These are phyloP conservation scores for Agapornis roseicollis DNA, from an alignment of 2,113 vertebrate species.

Conservation along the genomic window DNA sequence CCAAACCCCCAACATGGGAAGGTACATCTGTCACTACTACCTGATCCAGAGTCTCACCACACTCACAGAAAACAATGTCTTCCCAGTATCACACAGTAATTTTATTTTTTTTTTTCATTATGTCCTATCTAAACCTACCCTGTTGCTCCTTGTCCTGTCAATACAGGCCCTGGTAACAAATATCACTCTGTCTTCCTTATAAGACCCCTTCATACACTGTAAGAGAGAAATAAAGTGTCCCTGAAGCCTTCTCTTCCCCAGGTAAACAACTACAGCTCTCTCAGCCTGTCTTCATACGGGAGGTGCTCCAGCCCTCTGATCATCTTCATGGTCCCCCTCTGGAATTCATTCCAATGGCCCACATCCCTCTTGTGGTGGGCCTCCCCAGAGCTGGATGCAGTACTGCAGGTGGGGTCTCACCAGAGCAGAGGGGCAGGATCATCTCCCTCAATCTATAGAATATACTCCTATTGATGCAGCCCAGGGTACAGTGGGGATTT, in stretches of 20 bases:
- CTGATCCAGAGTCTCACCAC: background rate
- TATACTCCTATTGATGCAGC: fast-evolving
- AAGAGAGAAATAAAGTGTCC: background rate
- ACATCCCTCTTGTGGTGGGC: background rate
- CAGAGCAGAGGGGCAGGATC: background rate
- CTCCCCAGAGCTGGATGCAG: background rate
- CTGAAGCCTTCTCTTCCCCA: background rate
- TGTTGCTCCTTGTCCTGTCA: background rate
- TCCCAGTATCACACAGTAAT: background rate
- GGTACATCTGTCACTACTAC: background rate
- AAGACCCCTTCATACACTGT: background rate
- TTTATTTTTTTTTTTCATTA: background rate
- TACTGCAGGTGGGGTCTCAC: background rate
- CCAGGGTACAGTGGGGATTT: fast-evolving
- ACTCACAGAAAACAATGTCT: background rate
- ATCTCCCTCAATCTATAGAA: fast-evolving
- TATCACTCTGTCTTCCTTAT: background rate
- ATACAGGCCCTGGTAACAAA: background rate
- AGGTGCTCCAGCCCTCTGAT: background rate
- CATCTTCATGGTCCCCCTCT: background rate
- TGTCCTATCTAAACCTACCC: background rate
- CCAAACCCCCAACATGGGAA: background rate
- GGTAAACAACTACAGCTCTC: background rate
- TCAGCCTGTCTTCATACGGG: background rate
- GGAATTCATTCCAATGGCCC: fast-evolving